A percentile compares a stretch with the other conserved stretches of the same genome.
phyloP scores from a whole-genome alignment of 2,113 vertebrate species.

The Potamarius usumacintae region DNA sequence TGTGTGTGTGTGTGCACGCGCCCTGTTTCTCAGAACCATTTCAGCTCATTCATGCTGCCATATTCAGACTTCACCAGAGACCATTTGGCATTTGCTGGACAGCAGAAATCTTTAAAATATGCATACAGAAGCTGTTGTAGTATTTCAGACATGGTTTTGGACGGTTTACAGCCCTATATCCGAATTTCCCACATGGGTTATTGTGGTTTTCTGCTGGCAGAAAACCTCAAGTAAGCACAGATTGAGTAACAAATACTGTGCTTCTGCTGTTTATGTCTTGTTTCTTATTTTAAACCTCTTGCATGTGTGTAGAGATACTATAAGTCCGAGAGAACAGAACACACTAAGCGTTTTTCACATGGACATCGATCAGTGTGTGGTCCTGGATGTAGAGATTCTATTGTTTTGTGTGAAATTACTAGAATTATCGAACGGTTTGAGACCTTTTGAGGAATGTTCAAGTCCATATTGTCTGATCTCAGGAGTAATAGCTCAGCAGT shows the following conservation, averaged over 20 bases:
- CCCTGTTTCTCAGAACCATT: neutral
- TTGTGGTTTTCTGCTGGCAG: conserved; percentile 42
- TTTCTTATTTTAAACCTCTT: neutral
- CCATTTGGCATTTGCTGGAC: neutral
- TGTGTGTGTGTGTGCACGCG: too few relatives aligned
- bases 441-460: conserved; percentile 34
- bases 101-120: conserved; percentile 28
- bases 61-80: conserved; percentile 21
- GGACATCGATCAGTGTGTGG: conserved; percentile 21
- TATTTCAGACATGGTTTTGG: conserved; percentile 29
- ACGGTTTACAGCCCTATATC: conserved; percentile 11
- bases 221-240: conserved; percentile 5
- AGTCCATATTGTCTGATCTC: conserved; percentile 40
- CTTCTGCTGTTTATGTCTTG: neutral
- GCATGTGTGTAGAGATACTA: too few relatives aligned
- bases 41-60: neutral
- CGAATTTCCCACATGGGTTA: conserved; percentile 40
- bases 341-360: neutral
- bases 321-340: neutral
- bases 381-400: neutral
- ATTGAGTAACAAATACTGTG: conserved; percentile 18
- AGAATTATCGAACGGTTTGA: conserved; percentile 48
- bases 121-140: conserved; percentile 22
- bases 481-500: conserved; percentile 51
- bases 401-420: conserved; percentile 36